These are phyloP conservation scores for Sardina pilchardus DNA, from an alignment of 2,113 vertebrate genomes.

Conservation along the genomic window DNA sequence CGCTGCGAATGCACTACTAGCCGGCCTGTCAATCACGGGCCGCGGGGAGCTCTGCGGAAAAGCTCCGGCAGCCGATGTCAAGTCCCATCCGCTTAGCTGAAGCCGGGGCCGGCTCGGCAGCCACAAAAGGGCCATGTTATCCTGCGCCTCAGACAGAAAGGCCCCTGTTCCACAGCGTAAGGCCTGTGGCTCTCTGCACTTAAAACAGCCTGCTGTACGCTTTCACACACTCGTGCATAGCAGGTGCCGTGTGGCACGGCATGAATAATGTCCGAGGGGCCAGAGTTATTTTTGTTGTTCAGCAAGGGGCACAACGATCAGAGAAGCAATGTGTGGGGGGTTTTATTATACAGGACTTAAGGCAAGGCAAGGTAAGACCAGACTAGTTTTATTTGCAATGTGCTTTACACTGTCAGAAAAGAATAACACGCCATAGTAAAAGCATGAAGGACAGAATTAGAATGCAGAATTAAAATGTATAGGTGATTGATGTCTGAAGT, in stretches of 20 bases:
- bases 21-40: conserved; percentile 29
- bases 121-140: not conserved
- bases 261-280: not conserved
- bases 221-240: not conserved
- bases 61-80: not conserved
- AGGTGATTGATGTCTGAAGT: too few species aligned
- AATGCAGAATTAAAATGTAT: too few species aligned
- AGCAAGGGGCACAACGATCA: not conserved
- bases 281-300: not conserved
- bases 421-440: too few species aligned
- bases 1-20: not conserved
- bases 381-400: too few species aligned
- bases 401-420: too few species aligned
- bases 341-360: not conserved
- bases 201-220: not conserved
- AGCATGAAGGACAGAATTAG: too few species aligned
- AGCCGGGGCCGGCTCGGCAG: not conserved
- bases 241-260: not conserved
- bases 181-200: not conserved
- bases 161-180: not conserved
- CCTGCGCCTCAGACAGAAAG: not conserved
- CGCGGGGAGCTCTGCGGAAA: not conserved
- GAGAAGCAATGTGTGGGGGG: not conserved
- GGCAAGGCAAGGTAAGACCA: too few species aligned
- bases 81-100: not conserved